These are phyloP conservation scores for Peromyscus attwateri DNA, from an alignment of 2,797 vertebrate species.

Conservation along the genomic window DNA sequence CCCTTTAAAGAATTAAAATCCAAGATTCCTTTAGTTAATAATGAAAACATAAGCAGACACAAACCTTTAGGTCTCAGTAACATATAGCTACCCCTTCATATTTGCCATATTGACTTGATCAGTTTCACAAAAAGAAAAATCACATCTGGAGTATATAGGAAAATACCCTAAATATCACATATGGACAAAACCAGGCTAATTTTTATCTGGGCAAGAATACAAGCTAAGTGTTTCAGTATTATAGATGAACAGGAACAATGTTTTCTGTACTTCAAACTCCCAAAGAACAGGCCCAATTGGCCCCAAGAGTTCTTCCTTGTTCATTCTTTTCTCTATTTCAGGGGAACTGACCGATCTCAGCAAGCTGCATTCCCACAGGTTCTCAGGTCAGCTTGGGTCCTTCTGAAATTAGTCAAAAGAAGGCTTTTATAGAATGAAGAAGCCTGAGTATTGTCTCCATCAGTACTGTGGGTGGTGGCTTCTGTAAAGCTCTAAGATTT, in stretches of 20 bases:
- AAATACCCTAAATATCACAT: neutral
- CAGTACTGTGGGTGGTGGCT: neutral
- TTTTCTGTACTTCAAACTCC: neutral
- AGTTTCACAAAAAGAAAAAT: neutral
- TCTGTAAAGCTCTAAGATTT: neutral
- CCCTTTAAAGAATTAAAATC: neutral
- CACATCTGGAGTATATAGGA: neutral
- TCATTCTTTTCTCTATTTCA: neutral
- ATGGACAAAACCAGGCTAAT: neutral
- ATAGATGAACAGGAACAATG: neutral
- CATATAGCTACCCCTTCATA: neutral
- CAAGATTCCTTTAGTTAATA: neutral
- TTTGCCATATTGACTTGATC: neutral
- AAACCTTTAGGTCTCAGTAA: slow-evolving; percentile 5
- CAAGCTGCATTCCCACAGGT: neutral
- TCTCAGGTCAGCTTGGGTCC: neutral
- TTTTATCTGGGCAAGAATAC: neutral
- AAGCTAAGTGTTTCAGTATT: neutral
- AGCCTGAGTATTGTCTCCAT: neutral
- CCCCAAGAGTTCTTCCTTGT: neutral
- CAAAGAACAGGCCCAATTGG: neutral
- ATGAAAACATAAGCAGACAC: neutral
- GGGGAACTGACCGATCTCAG: neutral
- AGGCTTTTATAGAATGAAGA: neutral
- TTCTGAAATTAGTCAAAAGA: neutral